A percentile compares a stretch with the other conserved stretches of the same genome.
phyloP scores from a whole-genome alignment of 2,113 vertebrate species.

The Aspiorhynchus laticeps region DNA sequence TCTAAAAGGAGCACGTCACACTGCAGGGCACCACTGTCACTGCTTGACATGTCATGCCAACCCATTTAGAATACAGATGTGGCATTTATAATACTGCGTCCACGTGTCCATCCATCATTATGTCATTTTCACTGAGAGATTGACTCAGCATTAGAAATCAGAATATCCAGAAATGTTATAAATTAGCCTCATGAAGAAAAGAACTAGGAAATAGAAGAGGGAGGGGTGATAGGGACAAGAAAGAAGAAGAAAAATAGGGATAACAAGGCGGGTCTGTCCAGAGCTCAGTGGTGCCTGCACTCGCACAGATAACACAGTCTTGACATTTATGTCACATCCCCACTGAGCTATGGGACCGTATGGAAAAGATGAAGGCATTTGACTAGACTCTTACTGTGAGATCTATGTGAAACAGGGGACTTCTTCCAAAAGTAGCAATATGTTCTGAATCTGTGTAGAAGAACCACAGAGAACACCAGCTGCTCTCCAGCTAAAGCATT shows the following conservation, averaged over 20 bases:
- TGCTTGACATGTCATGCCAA: conserved; percentile 3
- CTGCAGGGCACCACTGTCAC: neutral
- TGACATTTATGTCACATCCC: conserved; percentile 75
- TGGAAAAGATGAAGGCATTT: conserved; percentile 49
- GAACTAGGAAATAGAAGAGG: conserved; percentile 1
- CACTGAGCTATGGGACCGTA: conserved; percentile 58
- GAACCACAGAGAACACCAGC: conserved; percentile 44
- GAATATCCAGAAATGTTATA: conserved; percentile 48
- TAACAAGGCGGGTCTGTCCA: conserved; percentile 61
- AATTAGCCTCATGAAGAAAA: conserved; percentile 15
- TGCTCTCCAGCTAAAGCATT: conserved; percentile 36
- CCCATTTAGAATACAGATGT: conserved; percentile 17
- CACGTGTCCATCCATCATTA: conserved; percentile 16
- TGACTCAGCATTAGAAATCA: conserved; percentile 45
- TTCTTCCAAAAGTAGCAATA: conserved; percentile 28
- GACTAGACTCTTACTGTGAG: conserved; percentile 56
- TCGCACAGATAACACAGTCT: conserved; percentile 72
- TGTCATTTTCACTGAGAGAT: conserved; percentile 21
- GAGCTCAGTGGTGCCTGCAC: conserved; percentile 67
- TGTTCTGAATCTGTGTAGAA: conserved; percentile 14
- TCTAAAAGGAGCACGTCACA: neutral
- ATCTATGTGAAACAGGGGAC: conserved; percentile 39
- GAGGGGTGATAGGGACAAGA: conserved; percentile 14
- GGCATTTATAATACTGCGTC: neutral
- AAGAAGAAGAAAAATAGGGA: conserved; percentile 44